Conservation (phyloP, 2,797 vertebrate species). For the Spinibarbus caldwelli region DNA sequence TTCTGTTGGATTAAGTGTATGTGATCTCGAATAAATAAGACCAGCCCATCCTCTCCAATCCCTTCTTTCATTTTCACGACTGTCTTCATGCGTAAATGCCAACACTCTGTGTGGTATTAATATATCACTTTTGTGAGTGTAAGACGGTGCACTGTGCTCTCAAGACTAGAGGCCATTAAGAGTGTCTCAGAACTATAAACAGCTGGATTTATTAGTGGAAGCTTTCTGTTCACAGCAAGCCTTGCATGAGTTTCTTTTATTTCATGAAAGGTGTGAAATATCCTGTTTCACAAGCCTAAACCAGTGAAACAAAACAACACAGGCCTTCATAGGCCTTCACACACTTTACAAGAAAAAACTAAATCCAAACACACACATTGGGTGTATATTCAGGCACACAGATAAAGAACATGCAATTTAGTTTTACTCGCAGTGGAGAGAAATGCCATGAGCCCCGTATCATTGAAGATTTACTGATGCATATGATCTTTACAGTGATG, state of each 20-base stretch:
- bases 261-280: slow-evolving; percentile 66
- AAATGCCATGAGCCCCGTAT: neutral
- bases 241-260: slow-evolving; percentile 73
- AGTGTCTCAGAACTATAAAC: slow-evolving; percentile 68
- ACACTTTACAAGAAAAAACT: slow-evolving; percentile 23
- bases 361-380: neutral
- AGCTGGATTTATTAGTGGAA: slow-evolving; percentile 70
- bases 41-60: slow-evolving; percentile 40
- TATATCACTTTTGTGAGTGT: slow-evolving; percentile 54
- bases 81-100: slow-evolving; percentile 54
- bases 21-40: slow-evolving; percentile 31
- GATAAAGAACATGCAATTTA: slow-evolving; percentile 15
- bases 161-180: slow-evolving; percentile 66
- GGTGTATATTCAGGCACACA: slow-evolving; percentile 11
- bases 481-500: slow-evolving; percentile 1
- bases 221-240: slow-evolving; percentile 71
- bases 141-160: slow-evolving; percentile 57
- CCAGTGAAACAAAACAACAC: slow-evolving; percentile 34
- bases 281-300: slow-evolving; percentile 64
- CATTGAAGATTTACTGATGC: neutral
- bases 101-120: slow-evolving; percentile 56
- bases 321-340: slow-evolving; percentile 14
- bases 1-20: neutral
- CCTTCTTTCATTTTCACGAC: slow-evolving; percentile 48
- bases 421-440: neutral